phyloP scores from a whole-genome alignment of 2,797 vertebrate species.

The Oryzias sinensis region DNA sequence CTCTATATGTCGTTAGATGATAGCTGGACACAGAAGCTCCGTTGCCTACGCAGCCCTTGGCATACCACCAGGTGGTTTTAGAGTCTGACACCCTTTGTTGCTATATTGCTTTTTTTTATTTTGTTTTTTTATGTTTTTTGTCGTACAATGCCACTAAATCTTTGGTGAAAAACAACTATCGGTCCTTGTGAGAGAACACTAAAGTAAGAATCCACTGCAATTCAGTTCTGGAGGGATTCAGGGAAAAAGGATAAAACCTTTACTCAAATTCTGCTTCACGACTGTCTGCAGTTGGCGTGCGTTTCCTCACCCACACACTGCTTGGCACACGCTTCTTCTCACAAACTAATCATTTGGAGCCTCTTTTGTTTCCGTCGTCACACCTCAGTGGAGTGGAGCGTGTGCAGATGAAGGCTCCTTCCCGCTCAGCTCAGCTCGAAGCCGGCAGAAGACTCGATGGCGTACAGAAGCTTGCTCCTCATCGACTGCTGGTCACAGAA shows the following conservation, averaged over 20 bases:
- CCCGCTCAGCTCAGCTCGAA: conserved; percentile 85
- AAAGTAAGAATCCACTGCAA: conserved; percentile 26
- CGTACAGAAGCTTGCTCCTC: conserved; percentile 95
- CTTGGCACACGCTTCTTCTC: conserved; percentile 28
- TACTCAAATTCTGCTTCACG: conserved; percentile 9
- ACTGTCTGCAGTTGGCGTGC: too few species aligned
- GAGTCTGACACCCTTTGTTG: conserved; percentile 37
- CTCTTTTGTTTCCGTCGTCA: not conserved
- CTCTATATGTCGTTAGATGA: conserved; percentile 38
- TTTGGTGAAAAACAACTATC: conserved; percentile 86
- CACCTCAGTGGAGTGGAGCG: conserved; percentile 27
- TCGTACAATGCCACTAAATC: conserved; percentile 76
- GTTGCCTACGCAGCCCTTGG: conserved; percentile 41
- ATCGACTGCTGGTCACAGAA: conserved; percentile 92
- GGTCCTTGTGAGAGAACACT: conserved; percentile 28
- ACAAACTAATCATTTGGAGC: conserved; percentile 8
- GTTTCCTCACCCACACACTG: conserved; percentile 24
- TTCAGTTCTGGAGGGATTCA: conserved; percentile 29
- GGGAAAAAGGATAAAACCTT: conserved; percentile 32
- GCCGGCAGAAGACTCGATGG: conserved; percentile 95
- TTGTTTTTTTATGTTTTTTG: too few species aligned
- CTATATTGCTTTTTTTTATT: conserved; percentile 71
- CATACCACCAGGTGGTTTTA: conserved; percentile 40
- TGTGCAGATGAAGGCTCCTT: conserved; percentile 21
- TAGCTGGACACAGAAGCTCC: conserved; percentile 45